Evolutionary conservation across 2,797 vertebrate species (phyloP), one percentile per base, ranked within the genome.

Genomic region (Malurus leucopterus): DNA sequence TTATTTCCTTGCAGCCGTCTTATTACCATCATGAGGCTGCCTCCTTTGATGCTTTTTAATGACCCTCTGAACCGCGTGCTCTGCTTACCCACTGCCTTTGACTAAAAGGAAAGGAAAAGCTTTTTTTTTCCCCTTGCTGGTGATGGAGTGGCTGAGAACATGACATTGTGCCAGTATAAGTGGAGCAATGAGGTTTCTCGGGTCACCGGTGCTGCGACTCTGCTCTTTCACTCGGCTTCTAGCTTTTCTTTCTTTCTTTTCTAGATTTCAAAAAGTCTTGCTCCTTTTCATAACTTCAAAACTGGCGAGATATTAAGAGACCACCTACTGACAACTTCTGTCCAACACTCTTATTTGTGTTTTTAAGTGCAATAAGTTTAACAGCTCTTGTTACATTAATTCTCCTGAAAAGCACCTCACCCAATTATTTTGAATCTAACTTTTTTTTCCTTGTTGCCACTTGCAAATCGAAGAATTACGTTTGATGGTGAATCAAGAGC

Each of bases 1-100:
- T 98, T 98, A 99, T 99, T 98, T 98, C 98, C 98, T 98, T 97
- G 96, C 97, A 97, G 97, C 98, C 97, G 95, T 97, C 97, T 98
- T 98, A 98, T 98, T 98, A 98, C 98, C 97, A 98, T 98, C 98
- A 98, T 97, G 97, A 96, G 96, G 96, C 97, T 97, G 97, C 96
- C 95, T 97, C 95, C 97, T 97, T 97, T 97, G 97, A 97, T 97
- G 97, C 90, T 98, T 98, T 98, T 98, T 98, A 98, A 98, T 98
- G 97, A 97, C 97, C 96, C 95, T 97, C 98, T 98, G 98, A 98
- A 98, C 97, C 93, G 96, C 91, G 96, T 97, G 96, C 97, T 98
- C 96, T 88, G 96, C 97, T 97, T 97, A 97, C 96, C 96, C 97
- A 97, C 96, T 95, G 96, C 95, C 95, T 97, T 97, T 97, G 96